Conservation (phyloP, 2,113 vertebrate genomes). For the Jacana jacana region DNA sequence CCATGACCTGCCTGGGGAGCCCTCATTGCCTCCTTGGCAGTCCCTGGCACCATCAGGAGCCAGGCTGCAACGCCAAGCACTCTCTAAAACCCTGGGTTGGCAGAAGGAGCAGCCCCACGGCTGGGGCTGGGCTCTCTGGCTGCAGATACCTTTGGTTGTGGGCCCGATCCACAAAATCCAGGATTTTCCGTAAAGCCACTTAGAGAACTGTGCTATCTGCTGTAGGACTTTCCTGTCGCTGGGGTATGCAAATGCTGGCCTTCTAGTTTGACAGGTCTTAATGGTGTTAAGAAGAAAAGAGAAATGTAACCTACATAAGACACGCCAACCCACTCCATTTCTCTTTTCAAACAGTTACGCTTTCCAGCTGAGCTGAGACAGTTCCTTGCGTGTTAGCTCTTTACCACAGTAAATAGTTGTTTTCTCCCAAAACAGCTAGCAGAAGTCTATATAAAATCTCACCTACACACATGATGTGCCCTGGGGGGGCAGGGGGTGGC, state of each 20-base stretch:
- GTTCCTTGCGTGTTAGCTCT: not conserved
- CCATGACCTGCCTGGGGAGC: accelerated
- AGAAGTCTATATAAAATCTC: not conserved
- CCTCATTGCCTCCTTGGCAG: accelerated
- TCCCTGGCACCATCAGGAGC: accelerated
- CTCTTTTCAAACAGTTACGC: not conserved
- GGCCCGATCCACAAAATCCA: not conserved
- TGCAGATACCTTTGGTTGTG: not conserved
- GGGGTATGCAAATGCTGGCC: not conserved
- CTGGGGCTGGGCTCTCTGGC: not conserved
- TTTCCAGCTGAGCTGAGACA: not conserved
- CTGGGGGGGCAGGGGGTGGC: not conserved
- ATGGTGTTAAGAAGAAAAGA: not conserved
- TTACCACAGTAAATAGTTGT: not conserved
- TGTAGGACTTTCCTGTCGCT: not conserved
- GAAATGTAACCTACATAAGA: not conserved
- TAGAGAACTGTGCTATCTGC: not conserved
- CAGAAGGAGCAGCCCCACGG: accelerated
- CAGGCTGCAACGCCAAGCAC: not conserved
- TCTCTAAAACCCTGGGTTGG: not conserved
- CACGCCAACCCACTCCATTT: not conserved
- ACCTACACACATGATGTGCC: not conserved
- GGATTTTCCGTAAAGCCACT: not conserved
- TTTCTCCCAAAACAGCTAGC: not conserved
- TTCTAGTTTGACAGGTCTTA: not conserved